These are phyloP conservation scores for Brachionichthys hirsutus DNA, from an alignment of 2,113 vertebrate genomes.

Conservation along the genomic window DNA sequence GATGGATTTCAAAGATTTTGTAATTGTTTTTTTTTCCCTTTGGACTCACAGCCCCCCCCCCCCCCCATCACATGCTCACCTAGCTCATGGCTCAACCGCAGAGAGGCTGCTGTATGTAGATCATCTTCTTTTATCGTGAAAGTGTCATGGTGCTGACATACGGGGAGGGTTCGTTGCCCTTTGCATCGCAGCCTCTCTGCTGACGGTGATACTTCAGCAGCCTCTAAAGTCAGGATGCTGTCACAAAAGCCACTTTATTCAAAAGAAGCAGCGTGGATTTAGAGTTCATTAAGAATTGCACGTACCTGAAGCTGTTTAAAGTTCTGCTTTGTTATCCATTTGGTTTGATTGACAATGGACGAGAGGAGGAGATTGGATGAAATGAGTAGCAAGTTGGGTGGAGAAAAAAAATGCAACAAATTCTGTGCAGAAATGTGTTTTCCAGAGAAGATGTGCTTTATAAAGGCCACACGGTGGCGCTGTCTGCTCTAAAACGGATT, in stretches of 20 bases:
- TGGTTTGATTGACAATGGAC: too few relatives aligned
- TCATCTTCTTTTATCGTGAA: background rate
- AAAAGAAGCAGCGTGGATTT: too few relatives aligned
- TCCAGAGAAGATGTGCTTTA: too few relatives aligned
- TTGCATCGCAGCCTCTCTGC: background rate
- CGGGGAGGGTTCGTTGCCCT: conserved; percentile 17
- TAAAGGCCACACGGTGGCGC: conserved; percentile 4
- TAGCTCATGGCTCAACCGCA: conserved; percentile 62
- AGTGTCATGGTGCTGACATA: conserved; percentile 13
- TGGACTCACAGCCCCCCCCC: conserved; percentile 50
- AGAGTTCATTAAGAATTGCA: too few relatives aligned
- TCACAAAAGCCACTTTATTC: too few relatives aligned
- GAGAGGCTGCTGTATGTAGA: conserved; percentile 33
- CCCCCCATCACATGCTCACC: conserved; percentile 68
- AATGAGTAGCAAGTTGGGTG: background rate
- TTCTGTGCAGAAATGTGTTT: too few relatives aligned
- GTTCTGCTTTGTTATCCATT: too few relatives aligned
- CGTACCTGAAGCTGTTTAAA: too few relatives aligned
- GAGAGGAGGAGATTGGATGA: too few relatives aligned
- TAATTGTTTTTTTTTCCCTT: conserved; percentile 16
- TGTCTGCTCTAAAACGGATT: background rate
- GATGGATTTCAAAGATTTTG: conserved; percentile 54
- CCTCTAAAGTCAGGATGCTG: too few relatives aligned
- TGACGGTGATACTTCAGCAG: conserved; percentile 73
- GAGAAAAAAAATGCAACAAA: conserved; percentile 20